Conservation (phyloP, 2,797 vertebrate species). For the Acanthurus lineatus region DNA sequence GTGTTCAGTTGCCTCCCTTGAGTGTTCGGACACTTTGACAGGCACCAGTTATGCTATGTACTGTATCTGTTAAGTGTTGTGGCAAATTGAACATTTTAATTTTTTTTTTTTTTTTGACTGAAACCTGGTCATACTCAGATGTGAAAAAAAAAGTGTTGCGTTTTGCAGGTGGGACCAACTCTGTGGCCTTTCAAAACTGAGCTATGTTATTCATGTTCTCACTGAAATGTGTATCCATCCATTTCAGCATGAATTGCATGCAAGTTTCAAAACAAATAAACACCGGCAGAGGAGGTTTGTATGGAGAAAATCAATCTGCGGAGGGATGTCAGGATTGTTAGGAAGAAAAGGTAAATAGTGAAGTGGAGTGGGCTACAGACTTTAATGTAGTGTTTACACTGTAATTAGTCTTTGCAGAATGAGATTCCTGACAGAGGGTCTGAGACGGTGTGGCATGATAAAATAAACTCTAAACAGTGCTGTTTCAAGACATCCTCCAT, state of each 20-base stretch:
- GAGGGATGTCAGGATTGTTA: slow-evolving; percentile 83
- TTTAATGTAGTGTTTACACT: slow-evolving; percentile 85
- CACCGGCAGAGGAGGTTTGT: slow-evolving; percentile 71
- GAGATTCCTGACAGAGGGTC: slow-evolving; percentile 85
- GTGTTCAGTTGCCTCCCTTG: slow-evolving; percentile 21
- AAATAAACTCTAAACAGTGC: slow-evolving; percentile 86
- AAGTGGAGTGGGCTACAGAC: slow-evolving; percentile 79
- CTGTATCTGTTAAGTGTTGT: slow-evolving; percentile 58
- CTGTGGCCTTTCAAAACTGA: slow-evolving; percentile 46
- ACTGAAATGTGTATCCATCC: slow-evolving; percentile 61
- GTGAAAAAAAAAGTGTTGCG: slow-evolving; percentile 31
- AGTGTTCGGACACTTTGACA: slow-evolving; percentile 27
- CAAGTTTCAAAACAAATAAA: slow-evolving; percentile 82
- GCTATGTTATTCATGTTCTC: slow-evolving; percentile 45
- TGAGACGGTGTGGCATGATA: slow-evolving; percentile 79
- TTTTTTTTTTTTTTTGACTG: slow-evolving; percentile 17
- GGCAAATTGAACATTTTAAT: slow-evolving; percentile 27
- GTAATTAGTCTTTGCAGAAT: slow-evolving; percentile 87
- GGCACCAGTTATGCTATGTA: slow-evolving; percentile 32
- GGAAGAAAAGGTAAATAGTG: slow-evolving; percentile 84
- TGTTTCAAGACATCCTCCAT: slow-evolving; percentile 86
- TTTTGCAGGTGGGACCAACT: slow-evolving; percentile 58
- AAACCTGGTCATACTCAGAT: slow-evolving; percentile 58
- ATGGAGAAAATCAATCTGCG: slow-evolving; percentile 80
- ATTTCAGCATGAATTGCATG: slow-evolving; percentile 68